Conservation (phyloP, 30 jellyfish, hydroid and myxozoan species). For the Pelagia noctiluca region DNA sequence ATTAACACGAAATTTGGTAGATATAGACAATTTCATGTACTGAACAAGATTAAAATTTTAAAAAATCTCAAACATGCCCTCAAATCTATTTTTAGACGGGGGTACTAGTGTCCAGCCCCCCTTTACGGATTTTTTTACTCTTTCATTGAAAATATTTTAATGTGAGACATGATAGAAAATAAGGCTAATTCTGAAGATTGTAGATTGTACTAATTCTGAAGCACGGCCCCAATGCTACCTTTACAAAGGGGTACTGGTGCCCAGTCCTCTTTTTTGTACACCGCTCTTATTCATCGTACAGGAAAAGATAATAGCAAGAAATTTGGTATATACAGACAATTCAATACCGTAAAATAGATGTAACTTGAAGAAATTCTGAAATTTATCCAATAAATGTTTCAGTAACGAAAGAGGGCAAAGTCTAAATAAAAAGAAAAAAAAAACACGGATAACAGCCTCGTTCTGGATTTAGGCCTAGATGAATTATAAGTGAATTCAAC, state of each 20-base stretch:
- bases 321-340: too few relatives aligned
- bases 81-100: too few relatives aligned
- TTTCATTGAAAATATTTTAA: too few relatives aligned
- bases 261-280: conserved; percentile 7
- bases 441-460: conserved; percentile 29
- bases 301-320: background rate
- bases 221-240: conserved; percentile 39
- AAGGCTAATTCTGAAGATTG: background rate
- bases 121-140: too few relatives aligned
- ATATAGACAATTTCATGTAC: too few relatives aligned
- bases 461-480: conserved; percentile 20
- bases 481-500: background rate
- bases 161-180: conserved; percentile 10
- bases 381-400: conserved; percentile 11
- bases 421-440: background rate
- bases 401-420: background rate
- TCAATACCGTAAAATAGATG: conserved; percentile 14
- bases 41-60: too few relatives aligned
- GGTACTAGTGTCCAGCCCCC: too few relatives aligned
- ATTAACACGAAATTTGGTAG: too few relatives aligned
- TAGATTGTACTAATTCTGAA: conserved; percentile 15
- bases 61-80: too few relatives aligned
- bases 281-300: conserved; percentile 16
- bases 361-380: conserved; percentile 6
- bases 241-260: conserved; percentile 33